These are phyloP conservation scores for Hemistola chrysoprasaria DNA, from an alignment of 2,888 invertebrate species.

Conservation along the genomic window DNA sequence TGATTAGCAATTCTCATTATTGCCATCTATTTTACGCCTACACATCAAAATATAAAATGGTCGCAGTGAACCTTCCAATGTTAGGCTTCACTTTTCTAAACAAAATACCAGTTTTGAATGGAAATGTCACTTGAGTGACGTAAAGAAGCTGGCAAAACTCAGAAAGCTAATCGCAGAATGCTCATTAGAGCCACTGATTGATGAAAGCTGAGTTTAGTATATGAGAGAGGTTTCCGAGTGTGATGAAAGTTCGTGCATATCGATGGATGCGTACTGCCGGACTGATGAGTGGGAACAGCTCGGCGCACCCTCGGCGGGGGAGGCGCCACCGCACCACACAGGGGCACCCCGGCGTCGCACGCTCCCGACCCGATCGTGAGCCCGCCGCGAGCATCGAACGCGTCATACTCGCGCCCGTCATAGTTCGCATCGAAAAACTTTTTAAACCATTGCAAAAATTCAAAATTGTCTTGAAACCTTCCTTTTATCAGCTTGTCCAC, in stretches of 20 bases:
- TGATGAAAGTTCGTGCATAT: conserved; percentile 39
- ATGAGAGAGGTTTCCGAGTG: conserved; percentile 41
- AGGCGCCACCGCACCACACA: conserved; percentile 53
- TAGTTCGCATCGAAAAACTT: conserved; percentile 99
- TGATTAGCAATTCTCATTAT: too few species aligned
- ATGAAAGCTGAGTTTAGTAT: not conserved
- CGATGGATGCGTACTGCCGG: conserved; percentile 68
- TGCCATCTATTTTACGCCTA: too few species aligned
- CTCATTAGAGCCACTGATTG: too few species aligned
- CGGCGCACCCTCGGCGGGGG: conserved; percentile 44
- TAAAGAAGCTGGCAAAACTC: too few species aligned
- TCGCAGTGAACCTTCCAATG: too few species aligned
- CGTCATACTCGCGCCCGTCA: conserved; percentile 98
- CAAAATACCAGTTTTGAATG: too few species aligned
- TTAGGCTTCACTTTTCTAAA: too few species aligned
- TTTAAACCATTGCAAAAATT: conserved; percentile 99
- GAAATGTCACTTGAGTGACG: too few species aligned
- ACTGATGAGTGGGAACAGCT: conserved; percentile 53
- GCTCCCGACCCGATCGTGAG: conserved; percentile 89
- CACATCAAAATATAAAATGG: too few species aligned
- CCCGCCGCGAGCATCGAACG: conserved; percentile 93
- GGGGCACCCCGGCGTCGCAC: conserved; percentile 72
- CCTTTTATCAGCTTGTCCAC: conserved; percentile 99
- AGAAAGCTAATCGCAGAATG: too few species aligned
- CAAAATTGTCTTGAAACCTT: conserved; percentile 99